These are phyloP conservation scores for Mesorhabditis spiculigera DNA, from an alignment of 2,888 invertebrate species.

Conservation along the genomic window DNA sequence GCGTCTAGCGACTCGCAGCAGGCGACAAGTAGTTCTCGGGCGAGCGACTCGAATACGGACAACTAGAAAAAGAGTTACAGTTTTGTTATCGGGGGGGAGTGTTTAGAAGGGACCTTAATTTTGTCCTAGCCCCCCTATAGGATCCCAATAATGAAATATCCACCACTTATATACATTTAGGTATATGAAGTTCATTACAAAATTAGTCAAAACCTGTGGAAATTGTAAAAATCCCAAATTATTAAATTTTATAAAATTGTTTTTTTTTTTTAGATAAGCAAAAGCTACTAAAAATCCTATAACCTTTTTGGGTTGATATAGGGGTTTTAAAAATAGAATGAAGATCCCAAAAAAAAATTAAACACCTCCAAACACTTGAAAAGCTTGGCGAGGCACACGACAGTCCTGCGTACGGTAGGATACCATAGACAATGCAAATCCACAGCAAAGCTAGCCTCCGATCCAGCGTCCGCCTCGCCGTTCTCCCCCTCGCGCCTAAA, in stretches of 20 bases:
- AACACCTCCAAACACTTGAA: constrained; percentile 78
- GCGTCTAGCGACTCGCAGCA: constrained; percentile 84
- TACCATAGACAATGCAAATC: constrained; percentile 99
- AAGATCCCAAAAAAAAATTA: constrained; percentile 9
- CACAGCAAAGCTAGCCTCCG: constrained; percentile 69
- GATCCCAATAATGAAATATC: background rate
- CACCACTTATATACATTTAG: too few relatives aligned
- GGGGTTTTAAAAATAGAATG: background rate
- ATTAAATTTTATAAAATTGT: too few relatives aligned
- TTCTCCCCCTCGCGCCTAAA: constrained; percentile 6
- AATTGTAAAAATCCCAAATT: too few relatives aligned
- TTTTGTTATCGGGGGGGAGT: too few relatives aligned
- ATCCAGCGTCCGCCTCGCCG: constrained; percentile 15
- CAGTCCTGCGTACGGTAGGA: constrained; percentile 87
- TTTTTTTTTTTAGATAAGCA: too few relatives aligned
- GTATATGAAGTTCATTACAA: too few relatives aligned
- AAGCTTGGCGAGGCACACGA: constrained; percentile 87
- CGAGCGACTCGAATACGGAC: constrained; percentile 90
- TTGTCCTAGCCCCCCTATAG: background rate
- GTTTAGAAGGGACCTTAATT: background rate
- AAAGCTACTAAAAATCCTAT: too few relatives aligned
- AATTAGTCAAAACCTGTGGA: too few relatives aligned
- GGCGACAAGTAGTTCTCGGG: constrained; percentile 87
- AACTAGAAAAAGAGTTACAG: constrained; percentile 64
- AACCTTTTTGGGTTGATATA: too few relatives aligned